Percentiles rank a stretch among this genome's conserved stretches.
These are phyloP conservation scores for Martes flavigula DNA, from an alignment of 2,797 vertebrate genomes.

Conservation along the genomic window DNA sequence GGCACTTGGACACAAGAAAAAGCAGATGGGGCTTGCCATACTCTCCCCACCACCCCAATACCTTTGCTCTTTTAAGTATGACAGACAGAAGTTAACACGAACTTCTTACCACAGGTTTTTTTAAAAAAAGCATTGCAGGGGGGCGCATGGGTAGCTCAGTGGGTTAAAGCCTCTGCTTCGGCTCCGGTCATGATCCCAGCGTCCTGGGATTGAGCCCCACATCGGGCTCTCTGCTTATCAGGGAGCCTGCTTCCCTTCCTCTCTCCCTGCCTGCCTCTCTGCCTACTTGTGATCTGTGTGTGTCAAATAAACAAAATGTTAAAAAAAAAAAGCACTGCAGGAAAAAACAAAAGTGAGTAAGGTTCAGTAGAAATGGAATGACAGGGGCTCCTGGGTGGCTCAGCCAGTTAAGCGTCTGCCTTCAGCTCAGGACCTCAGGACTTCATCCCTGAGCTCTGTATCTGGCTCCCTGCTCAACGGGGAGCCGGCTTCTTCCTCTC, in stretches of 20 bases:
- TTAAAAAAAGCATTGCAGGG: too few species aligned
- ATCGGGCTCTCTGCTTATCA: too few species aligned
- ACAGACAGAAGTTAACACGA: neutral
- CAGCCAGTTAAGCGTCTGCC: neutral
- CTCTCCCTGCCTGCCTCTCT: too few species aligned
- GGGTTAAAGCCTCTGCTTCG: too few species aligned
- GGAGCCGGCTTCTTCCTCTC: neutral
- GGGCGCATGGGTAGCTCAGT: too few species aligned
- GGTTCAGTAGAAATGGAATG: neutral
- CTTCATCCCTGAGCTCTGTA: too few species aligned
- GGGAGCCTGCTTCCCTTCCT: too few species aligned
- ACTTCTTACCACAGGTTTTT: neutral
- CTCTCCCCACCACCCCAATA: neutral
- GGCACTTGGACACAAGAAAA: neutral
- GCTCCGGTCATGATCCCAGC: too few species aligned
- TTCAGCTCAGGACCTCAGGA: neutral
- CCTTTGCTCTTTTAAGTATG: neutral
- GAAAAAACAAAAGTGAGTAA: neutral
- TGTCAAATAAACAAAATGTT: too few species aligned
- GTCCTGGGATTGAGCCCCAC: too few species aligned
- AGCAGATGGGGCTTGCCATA: neutral
- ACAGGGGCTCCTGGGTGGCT: neutral
- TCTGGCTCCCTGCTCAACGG: neutral
- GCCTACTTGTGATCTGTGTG: too few species aligned
- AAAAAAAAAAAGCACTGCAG: neutral